Conservation (phyloP, 2,113 vertebrate genomes). For the Silurus asotus region DNA sequence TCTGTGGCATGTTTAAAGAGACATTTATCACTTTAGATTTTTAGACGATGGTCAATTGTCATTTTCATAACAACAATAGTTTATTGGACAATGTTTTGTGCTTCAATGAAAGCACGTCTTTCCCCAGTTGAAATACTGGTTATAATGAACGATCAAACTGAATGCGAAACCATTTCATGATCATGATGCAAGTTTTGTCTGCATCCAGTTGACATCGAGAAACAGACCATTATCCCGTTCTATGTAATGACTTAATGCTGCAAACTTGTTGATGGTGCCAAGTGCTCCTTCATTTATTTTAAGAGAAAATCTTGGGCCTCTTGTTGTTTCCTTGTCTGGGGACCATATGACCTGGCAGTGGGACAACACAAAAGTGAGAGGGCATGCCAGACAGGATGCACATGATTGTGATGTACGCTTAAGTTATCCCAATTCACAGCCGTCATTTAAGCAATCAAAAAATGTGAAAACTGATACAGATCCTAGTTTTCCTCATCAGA, state of each 20-base stretch:
- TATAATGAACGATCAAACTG: background rate
- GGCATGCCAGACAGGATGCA: slow-evolving; percentile 20
- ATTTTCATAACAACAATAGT: background rate
- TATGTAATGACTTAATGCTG: slow-evolving; percentile 42
- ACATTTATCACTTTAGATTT: slow-evolving; percentile 13
- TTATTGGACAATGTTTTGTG: background rate
- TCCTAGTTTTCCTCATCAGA: background rate
- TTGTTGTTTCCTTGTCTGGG: slow-evolving; percentile 41
- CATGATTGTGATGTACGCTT: background rate
- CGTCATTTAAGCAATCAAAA: slow-evolving; percentile 5
- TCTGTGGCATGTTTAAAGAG: slow-evolving; percentile 6
- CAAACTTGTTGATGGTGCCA: slow-evolving; percentile 46
- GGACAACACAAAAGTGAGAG: background rate
- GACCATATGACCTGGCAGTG: slow-evolving; percentile 44
- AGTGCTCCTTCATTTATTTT: slow-evolving; percentile 35
- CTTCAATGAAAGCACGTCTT: background rate
- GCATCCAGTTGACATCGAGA: background rate
- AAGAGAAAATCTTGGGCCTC: slow-evolving; percentile 34
- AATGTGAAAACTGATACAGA: background rate
- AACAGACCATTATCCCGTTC: slow-evolving; percentile 17
- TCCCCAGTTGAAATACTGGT: background rate
- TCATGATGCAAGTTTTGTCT: background rate
- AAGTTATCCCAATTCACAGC: background rate
- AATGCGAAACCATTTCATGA: background rate
- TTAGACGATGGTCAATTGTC: background rate